Evolutionary conservation across 2,888 invertebrate species (phyloP).

Genomic region (Cryptocheilus praepositus): DNA sequence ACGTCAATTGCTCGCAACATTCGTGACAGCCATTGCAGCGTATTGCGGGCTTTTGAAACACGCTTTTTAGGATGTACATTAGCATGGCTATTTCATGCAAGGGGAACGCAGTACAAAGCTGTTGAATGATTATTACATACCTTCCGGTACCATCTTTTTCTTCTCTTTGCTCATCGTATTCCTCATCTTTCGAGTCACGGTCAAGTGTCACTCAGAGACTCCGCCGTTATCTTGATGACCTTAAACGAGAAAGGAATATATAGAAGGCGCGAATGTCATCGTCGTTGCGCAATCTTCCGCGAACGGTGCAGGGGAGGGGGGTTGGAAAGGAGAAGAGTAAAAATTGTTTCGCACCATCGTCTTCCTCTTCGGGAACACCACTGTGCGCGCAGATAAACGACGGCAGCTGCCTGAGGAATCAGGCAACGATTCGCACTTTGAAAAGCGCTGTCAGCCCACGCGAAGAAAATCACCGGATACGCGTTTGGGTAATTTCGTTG

Average conservation of each 20-base stretch:
- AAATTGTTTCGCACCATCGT: slow-evolving; percentile 15
- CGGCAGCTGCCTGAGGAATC: slow-evolving; percentile 49
- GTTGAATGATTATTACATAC: slow-evolving; percentile 43
- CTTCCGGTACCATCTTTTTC: slow-evolving; percentile 18
- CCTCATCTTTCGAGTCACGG: slow-evolving; percentile 44
- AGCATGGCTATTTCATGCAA: too few relatives aligned
- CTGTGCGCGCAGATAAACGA: slow-evolving; percentile 32
- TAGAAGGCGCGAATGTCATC: slow-evolving; percentile 63
- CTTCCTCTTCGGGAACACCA: slow-evolving; percentile 14
- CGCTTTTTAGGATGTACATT: too few relatives aligned
- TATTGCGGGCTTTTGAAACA: too few relatives aligned
- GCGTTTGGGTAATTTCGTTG: too few relatives aligned
- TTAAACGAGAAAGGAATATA: slow-evolving; percentile 58
- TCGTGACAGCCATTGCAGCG: too few relatives aligned
- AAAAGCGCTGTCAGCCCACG: slow-evolving; percentile 18
- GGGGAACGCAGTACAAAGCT: background rate
- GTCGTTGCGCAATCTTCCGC: slow-evolving; percentile 52
- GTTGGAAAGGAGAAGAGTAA: slow-evolving; percentile 30
- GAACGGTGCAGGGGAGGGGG: too few relatives aligned
- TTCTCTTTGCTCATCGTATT: slow-evolving; percentile 19
- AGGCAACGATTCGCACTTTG: slow-evolving; percentile 41
- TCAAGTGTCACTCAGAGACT: slow-evolving; percentile 53
- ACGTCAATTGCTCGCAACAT: too few relatives aligned
- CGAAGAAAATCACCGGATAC: too few relatives aligned
- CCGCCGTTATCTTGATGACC: slow-evolving; percentile 65